Base-by-base conservation (phyloP, 2,113 vertebrate genomes). In the Pelusios castaneus region DNA sequence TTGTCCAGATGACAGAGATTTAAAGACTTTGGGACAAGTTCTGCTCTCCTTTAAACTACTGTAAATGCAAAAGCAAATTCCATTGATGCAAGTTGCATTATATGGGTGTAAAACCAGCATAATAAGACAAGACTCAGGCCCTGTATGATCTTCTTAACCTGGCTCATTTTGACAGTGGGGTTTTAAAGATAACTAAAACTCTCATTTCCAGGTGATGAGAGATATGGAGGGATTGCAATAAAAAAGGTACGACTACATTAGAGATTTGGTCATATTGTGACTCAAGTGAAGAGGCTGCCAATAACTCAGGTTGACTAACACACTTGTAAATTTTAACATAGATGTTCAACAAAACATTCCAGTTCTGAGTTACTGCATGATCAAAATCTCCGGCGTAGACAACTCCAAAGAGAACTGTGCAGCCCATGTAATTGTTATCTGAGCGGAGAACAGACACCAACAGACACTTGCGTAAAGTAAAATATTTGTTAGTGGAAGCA, bases 351-450 rank as follows among this genome's bases (percentile, higher is more conserved):
- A 2, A n/a, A 82, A 63, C 63, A 1, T 83, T 56, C 34, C 25
- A 84, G 38, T 84, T 17, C 3, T 21, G 47, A 80, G 12, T 31
- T 75, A 38, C 31, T 38, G 25, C 38, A 88, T 67, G 29, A 80
- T n/a, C 81, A 1, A 6, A 41, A 19, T 38, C 38, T 75, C 13
- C 31, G 17, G 47, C 54, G 1, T 47, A 9, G 78, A 79, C 13
- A 87, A 82, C 41, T 0, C 7, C 0, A 51, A n/a, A 38, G 34
- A 54, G 3, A 27, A 3, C 4, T 8, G 1, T 7, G 10, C 5
- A 56, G 29, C 29, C 4, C 22, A 38, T 91, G 38, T 58, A 80
- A 27, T 78, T 85, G 24, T 58, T 82, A 89, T 82, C 43, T 84
- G 27, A 92, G 31, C 84, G 43, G 87, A 82, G 45, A 27, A 81